Base-by-base conservation (phyloP, 1,140 invertebrate species). In the Cotesia vestalis region DNA sequence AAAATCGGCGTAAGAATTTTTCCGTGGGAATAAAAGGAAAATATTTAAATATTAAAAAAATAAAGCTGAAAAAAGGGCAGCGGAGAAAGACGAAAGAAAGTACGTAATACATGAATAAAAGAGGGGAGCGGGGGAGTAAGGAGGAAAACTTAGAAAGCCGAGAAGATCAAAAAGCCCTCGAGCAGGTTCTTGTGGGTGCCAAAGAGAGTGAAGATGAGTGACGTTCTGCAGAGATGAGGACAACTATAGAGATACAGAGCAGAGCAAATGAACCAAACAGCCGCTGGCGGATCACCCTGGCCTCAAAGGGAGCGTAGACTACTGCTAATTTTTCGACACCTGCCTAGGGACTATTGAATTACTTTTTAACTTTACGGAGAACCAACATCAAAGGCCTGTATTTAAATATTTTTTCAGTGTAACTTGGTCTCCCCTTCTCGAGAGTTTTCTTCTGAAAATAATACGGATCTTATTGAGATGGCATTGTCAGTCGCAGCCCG, bases 191-290 rank as follows among this genome's bases (percentile, higher is more conserved):
- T 60, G 64, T 46, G 64, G 57, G 55, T 57, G 35, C 52, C 46
- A 34, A 63, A 57, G 55, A 66, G 36, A 27, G 40, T 4, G 20
- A 52, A 35, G 2, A 11, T 11, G 40, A 11, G 40, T 9, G 6
- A 46, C 6, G 6, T 9, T 6, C 6, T 9, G 40, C 40, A 46
- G 40, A 46, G 40, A 46, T 2, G 6, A 9, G 40, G 11, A 11
- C 4, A 8, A 11, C 40, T 6, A 46, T 9, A 5, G 40, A 46
- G 11, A 6, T 6, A 14, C 27, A 67, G 61, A 55, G 68, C 74
- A 76, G 70, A 68, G 75, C 72, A 81, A 81, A 81, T 80, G 79
- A 81, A 75, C 76, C 77, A 81, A 80, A 81, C 78, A 78, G 77
- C 80, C 75, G 27, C 70, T 77, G 80, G 70, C 66, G 77, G 74